Percentiles rank a stretch among this genome's conserved stretches.
These are phyloP conservation scores for Microtus oregoni DNA, from an alignment of 2,113 vertebrate genomes.

Conservation along the genomic window DNA sequence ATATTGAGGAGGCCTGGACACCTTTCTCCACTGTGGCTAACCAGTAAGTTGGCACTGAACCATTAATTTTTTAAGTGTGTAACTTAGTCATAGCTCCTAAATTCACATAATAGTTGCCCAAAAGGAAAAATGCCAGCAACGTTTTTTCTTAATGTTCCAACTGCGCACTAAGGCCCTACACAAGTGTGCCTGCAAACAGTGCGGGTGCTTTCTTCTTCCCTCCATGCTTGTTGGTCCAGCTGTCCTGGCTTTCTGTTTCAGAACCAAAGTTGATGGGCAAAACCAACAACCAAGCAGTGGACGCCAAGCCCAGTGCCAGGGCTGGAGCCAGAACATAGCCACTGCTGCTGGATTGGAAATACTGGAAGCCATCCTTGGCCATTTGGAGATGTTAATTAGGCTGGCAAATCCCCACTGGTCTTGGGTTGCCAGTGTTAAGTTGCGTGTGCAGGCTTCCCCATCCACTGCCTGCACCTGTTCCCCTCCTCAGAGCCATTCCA, in stretches of 20 bases:
- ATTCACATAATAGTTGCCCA: neutral
- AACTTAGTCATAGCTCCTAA: neutral
- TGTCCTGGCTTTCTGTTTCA: constrained; percentile 60
- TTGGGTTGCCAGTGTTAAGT: constrained; percentile 67
- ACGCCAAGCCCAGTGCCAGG: constrained; percentile 45
- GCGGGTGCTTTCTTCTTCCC: neutral
- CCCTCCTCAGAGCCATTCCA: constrained; percentile 64
- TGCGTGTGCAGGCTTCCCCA: constrained; percentile 42
- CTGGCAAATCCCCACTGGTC: constrained; percentile 68
- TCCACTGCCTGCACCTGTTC: constrained; percentile 75
- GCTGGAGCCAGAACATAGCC: constrained; percentile 50
- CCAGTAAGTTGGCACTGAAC: neutral
- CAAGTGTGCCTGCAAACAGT: neutral
- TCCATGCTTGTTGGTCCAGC: constrained; percentile 29
- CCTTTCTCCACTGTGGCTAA: neutral
- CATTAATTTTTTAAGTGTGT: constrained; percentile 14
- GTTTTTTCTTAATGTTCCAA: neutral
- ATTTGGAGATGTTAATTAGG: constrained; percentile 81
- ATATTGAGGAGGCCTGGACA: neutral
- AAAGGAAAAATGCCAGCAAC: neutral
- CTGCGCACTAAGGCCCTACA: neutral
- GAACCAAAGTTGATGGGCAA: constrained; percentile 62
- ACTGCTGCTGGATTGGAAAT: constrained; percentile 52
- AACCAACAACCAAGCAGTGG: constrained; percentile 24
- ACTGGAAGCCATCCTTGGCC: constrained; percentile 61